Base-by-base conservation (phyloP, 2,113 vertebrate species). In the Fregetta grallaria region DNA sequence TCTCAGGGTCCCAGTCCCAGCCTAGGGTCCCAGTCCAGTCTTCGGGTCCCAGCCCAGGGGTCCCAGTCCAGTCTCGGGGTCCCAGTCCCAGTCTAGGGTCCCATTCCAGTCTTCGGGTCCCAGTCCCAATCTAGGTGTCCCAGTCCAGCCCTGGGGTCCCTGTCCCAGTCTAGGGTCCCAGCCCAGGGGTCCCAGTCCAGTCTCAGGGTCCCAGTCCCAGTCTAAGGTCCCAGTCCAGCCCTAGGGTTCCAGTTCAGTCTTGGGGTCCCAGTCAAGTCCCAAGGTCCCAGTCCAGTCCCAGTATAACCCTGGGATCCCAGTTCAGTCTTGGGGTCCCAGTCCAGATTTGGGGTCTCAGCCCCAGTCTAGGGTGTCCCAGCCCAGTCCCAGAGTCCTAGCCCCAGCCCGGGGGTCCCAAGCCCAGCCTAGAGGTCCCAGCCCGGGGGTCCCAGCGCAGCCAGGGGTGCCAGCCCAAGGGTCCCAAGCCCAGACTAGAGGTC, bases 301-400 rank as follows among this genome's bases (percentile, higher is more conserved):
- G n/a, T n/a, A n/a, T n/a, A n/a, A n/a, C 1, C 20, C 6, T 1
- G 6, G 15, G 13, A 11, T 30, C 19, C 49, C 20, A 53, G 30
- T 2, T 21, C 42, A 30, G 6, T 3, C 12, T 1, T 14, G 12
- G 40, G 3, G 5, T 22, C 36, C 36, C n/a, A 40, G 5, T 2
- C 29, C 47, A 49, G 52, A 3, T 9, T 5, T 10, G 15, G 61
- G 13, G 12, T 62, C 61, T 36, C 25, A 63, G 10, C 9, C 23
- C 45, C 18, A n/a, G n/a, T n/a, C n/a, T n/a, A n/a, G 47, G 2
- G 15, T 15, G 17, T 49, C 63, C 27, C 63, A 26, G 4, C 6
- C 40, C 62, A 21, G 5, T n/a, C 6, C 40, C 6, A 3, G 17
- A 19, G 27, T n/a, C n/a, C n/a, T n/a, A n/a, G 32, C 15, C 40